Percentiles rank a stretch among this genome's conserved stretches.
These are phyloP conservation scores for Zaprionus lachaisei DNA, from an alignment of 1,140 invertebrate genomes.

Conservation along the genomic window DNA sequence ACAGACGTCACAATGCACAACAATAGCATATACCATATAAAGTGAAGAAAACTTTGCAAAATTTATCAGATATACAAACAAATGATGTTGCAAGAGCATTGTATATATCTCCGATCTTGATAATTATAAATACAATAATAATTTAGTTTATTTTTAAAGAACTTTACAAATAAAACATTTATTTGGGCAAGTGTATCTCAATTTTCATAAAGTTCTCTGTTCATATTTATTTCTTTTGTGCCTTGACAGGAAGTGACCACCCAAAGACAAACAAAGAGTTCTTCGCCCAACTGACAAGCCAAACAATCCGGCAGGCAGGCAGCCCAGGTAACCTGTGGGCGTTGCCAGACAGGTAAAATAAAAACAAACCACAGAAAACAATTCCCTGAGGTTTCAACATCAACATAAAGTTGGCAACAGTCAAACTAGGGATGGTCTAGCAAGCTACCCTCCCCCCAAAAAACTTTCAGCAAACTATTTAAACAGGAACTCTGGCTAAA, in stretches of 20 bases:
- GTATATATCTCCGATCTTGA: background rate
- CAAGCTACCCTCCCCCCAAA: background rate
- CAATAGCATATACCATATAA: background rate
- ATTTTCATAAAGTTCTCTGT: slow-evolving; percentile 17
- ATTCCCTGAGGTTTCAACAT: background rate
- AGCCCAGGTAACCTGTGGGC: slow-evolving; percentile 27
- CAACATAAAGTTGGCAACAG: slow-evolving; percentile 14
- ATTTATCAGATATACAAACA: background rate
- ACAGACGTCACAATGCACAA: background rate
- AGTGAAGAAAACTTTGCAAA: background rate
- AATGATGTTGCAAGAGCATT: background rate
- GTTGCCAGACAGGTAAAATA: slow-evolving; percentile 21
- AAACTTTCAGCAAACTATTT: slow-evolving; percentile 10
- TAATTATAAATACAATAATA: background rate
- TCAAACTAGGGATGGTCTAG: slow-evolving; percentile 26
- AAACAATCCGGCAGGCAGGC: background rate
- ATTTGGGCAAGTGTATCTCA: background rate
- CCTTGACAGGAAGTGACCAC: slow-evolving; percentile 20
- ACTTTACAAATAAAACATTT: background rate
- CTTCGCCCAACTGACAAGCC: slow-evolving; percentile 1
- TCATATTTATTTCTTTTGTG: slow-evolving; percentile 11
- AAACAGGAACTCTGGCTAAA: slow-evolving; percentile 11
- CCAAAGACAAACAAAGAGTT: slow-evolving; percentile 18
- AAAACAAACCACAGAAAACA: slow-evolving; percentile 5
- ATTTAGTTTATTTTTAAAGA: background rate